Percentiles rank a stretch among this genome's conserved stretches.
Conservation (phyloP, 2,888 invertebrate species). For the Pelosia muscerda region DNA sequence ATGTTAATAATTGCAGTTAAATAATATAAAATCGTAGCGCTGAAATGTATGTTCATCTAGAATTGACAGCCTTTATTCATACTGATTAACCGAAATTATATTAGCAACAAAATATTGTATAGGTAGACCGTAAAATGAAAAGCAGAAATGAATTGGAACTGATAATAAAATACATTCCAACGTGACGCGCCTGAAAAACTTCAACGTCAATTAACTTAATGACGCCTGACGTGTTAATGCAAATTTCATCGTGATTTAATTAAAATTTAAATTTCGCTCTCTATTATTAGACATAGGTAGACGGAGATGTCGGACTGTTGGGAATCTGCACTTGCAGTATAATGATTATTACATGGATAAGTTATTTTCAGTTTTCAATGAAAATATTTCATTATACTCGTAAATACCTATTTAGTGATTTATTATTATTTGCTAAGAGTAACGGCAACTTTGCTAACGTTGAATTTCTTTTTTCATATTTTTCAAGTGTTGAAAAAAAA, state of each 20-base stretch:
- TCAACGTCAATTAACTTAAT: slow-evolving; percentile 44
- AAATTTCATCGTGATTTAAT: slow-evolving; percentile 45
- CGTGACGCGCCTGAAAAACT: slow-evolving; percentile 35
- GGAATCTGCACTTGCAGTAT: not conserved
- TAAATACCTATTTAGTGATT: too few relatives aligned
- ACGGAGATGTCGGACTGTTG: slow-evolving; percentile 3
- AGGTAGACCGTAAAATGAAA: slow-evolving; percentile 27
- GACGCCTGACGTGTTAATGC: slow-evolving; percentile 35
- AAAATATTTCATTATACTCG: too few relatives aligned
- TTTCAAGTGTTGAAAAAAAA: too few relatives aligned
- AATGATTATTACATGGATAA: too few relatives aligned
- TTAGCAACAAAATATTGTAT: not conserved
- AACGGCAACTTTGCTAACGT: too few relatives aligned
- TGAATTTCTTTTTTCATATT: too few relatives aligned
- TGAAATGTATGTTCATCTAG: too few relatives aligned
- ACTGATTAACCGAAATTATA: not conserved
- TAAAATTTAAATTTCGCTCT: slow-evolving; percentile 41
- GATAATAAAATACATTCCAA: slow-evolving; percentile 37
- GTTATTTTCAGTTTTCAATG: too few relatives aligned
- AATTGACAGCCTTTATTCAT: not conserved
- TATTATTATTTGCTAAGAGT: too few relatives aligned
- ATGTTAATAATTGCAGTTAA: too few relatives aligned
- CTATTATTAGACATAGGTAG: slow-evolving; percentile 31
- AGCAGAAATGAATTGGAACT: slow-evolving; percentile 28
- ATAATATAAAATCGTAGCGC: too few relatives aligned